Evolutionary conservation across 2,797 vertebrate species (phyloP).

Genomic region (Enteromius radiatus): DNA sequence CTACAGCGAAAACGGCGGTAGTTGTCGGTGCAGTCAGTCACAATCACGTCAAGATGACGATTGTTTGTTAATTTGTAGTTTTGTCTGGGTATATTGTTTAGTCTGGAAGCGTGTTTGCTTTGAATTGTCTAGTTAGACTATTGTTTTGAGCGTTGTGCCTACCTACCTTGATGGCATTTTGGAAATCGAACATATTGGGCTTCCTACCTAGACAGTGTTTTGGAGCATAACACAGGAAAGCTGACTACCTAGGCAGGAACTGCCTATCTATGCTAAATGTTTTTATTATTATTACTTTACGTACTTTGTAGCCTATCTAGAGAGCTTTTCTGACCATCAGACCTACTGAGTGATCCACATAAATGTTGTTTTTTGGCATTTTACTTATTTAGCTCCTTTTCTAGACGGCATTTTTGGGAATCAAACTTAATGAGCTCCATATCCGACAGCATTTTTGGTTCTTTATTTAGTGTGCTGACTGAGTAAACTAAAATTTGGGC

Average conservation of each 20-base stretch:
- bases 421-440: background rate
- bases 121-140: background rate
- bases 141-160: background rate
- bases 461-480: background rate
- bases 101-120: constrained; percentile 12
- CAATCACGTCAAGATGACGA: constrained; percentile 13
- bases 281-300: background rate
- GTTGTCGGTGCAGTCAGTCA: constrained; percentile 24
- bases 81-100: constrained; percentile 9
- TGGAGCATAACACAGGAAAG: background rate
- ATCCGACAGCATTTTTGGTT: background rate
- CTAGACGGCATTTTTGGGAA: background rate
- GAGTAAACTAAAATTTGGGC: background rate
- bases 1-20: background rate
- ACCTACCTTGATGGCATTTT: constrained; percentile 13
- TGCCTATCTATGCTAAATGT: too few relatives aligned
- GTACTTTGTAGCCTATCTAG: background rate
- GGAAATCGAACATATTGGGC: background rate
- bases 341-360: background rate
- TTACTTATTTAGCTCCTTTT: background rate
- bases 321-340: background rate
- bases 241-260: background rate
- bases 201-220: background rate
- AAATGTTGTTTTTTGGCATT: background rate
- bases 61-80: constrained; percentile 26